Base-by-base conservation (phyloP, 1,140 invertebrate genomes). In the Drosophila kanapiae region DNA sequence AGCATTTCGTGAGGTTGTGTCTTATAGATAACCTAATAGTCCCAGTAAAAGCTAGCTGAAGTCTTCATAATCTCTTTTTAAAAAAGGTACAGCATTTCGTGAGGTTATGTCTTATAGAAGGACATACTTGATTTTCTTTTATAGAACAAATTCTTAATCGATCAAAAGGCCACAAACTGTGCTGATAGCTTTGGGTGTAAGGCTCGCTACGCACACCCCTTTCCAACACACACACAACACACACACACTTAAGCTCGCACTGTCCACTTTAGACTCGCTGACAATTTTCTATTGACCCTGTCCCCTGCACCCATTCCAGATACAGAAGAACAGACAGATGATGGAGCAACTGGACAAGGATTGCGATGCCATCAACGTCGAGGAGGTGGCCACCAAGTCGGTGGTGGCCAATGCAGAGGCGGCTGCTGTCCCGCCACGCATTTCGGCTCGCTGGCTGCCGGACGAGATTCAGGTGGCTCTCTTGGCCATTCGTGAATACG, bases 281-380 rank as follows among this genome's bases (percentile, higher is more conserved):
- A 83, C 57, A 78, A 74, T 6, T 60, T 78, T 87, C 57, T 65
- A 78, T 80, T 91, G 64, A 80, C 65, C 80, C 71, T 78, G 64
- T 43, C 35, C 45, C 51, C 54, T 78, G 68, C 75, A 74, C 68
- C 76, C 69, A 61, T 90, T 83, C 57, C 91, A 99, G 98, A 97
- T 99, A 68, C 98, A 99, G 93, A 96, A 96, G 77, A 98, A 99
- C 92, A 99, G 99, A 91, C 98, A 99, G 93, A 95, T 96, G 81
- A 95, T 99, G 95, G 97, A 58, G 94, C 98, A 81, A 97, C 98
- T 93, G 94, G 96, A 59, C 96, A 96, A 93, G 95, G 85, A 90
- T 0, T 90, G 85, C 61, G 71, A 61, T 8, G 43, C 61, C 42
- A 65, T 75, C 2, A 71, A 49, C 13, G 49, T 49, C 1, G 84